Evolutionary conservation across 2,797 vertebrate genomes (phyloP).

Genomic region (Alosa sapidissima): DNA sequence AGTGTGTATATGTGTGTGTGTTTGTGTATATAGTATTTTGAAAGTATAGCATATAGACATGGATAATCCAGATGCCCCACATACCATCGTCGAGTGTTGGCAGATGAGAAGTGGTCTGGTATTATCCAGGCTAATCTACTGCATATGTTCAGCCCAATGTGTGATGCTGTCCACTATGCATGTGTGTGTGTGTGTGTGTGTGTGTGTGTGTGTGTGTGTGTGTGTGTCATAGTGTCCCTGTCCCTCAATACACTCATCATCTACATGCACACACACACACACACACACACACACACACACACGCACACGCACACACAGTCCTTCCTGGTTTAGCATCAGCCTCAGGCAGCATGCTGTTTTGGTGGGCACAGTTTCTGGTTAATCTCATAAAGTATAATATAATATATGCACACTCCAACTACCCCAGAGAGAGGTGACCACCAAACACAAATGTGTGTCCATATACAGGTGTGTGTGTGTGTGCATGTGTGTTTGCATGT

Average conservation of each 20-base stretch:
- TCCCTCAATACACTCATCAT: neutral
- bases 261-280: neutral
- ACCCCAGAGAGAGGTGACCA: neutral
- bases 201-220: conserved; percentile 4
- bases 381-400: neutral
- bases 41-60: too few species aligned
- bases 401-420: neutral
- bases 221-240: neutral
- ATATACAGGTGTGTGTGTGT: neutral
- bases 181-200: conserved; percentile 1
- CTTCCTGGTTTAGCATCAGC: neutral
- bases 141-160: too few species aligned
- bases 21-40: neutral
- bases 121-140: too few species aligned
- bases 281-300: neutral
- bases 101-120: too few species aligned
- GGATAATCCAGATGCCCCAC: too few species aligned
- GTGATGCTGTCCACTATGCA: conserved; percentile 29
- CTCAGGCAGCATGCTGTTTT: neutral
- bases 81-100: too few species aligned
- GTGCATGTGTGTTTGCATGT: neutral
- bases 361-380: neutral
- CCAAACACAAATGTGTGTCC: neutral
- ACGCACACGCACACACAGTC: neutral
- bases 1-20: neutral